Evolutionary conservation across 2,797 vertebrate genomes (phyloP).

Genomic region (Buceros bicornis): DNA sequence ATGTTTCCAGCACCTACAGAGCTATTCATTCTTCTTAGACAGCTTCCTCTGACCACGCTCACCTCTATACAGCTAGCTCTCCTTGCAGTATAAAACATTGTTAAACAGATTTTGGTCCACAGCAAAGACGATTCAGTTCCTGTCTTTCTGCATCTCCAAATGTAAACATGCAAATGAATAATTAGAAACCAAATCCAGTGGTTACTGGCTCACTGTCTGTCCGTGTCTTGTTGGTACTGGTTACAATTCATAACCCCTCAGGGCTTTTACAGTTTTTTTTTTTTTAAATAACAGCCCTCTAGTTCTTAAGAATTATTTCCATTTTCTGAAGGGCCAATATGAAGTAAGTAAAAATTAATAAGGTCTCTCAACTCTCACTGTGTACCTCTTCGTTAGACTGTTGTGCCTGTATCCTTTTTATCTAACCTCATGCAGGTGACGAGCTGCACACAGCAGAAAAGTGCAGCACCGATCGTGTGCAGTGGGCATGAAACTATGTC

Average conservation of each 20-base stretch:
- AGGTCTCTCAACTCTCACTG: not conserved
- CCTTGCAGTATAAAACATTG: not conserved
- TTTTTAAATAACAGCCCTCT: not conserved
- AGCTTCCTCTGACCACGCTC: not conserved
- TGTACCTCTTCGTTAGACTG: not conserved
- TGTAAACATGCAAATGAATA: not conserved
- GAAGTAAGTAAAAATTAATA: not conserved
- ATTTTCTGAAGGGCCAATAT: not conserved
- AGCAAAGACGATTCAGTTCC: not conserved
- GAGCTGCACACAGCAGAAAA: not conserved
- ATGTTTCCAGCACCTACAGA: not conserved
- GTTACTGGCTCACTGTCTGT: conserved; percentile 12
- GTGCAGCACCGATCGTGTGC: not conserved
- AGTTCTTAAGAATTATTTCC: not conserved
- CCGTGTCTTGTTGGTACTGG: not conserved
- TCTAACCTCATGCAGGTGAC: not conserved
- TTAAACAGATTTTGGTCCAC: not conserved
- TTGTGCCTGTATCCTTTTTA: not conserved
- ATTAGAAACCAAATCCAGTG: conserved; percentile 26
- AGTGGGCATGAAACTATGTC: not conserved
- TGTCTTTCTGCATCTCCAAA: not conserved
- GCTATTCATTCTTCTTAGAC: not conserved
- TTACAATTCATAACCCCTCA: not conserved
- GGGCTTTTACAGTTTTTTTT: not conserved
- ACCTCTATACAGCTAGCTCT: not conserved